Percentiles rank a stretch among this genome's conserved stretches.
Evolutionary conservation across 2,113 vertebrate species (phyloP).

Genomic region (Potamarius usumacintae): DNA sequence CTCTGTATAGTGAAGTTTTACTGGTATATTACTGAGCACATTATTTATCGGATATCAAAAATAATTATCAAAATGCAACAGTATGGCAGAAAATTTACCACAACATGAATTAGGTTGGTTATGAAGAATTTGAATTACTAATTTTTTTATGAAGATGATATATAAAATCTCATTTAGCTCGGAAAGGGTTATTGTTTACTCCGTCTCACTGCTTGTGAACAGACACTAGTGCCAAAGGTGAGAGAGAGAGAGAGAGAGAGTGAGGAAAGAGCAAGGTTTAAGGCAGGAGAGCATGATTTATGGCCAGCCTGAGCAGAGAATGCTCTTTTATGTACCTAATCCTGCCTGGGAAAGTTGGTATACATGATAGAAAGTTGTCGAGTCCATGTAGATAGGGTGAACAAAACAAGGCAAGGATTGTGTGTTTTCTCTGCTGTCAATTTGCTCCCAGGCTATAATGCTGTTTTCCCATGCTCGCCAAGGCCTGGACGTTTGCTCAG

Average conservation of each 20-base stretch:
- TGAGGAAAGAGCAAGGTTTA: slow-evolving; percentile 37
- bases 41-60: neutral
- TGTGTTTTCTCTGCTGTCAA: slow-evolving; percentile 54
- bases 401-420: slow-evolving; percentile 65
- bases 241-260: slow-evolving; percentile 48
- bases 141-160: neutral
- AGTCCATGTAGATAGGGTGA: slow-evolving; percentile 56
- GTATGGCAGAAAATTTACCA: neutral
- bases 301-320: slow-evolving; percentile 47
- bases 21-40: neutral
- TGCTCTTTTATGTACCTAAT: slow-evolving; percentile 55
- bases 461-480: slow-evolving; percentile 68
- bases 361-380: slow-evolving; percentile 68
- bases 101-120: neutral
- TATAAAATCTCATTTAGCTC: neutral
- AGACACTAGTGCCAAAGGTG: slow-evolving; percentile 52
- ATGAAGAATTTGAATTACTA: neutral
- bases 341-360: slow-evolving; percentile 69
- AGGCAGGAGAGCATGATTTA: slow-evolving; percentile 61
- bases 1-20: neutral
- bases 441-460: slow-evolving; percentile 62
- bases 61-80: neutral
- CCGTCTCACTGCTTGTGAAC: slow-evolving; percentile 42
- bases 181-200: slow-evolving; percentile 39
- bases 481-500: slow-evolving; percentile 64